Conservation (phyloP, 35 echinoderm and acorn worm species). For the Heliocidaris erythrogramma region DNA sequence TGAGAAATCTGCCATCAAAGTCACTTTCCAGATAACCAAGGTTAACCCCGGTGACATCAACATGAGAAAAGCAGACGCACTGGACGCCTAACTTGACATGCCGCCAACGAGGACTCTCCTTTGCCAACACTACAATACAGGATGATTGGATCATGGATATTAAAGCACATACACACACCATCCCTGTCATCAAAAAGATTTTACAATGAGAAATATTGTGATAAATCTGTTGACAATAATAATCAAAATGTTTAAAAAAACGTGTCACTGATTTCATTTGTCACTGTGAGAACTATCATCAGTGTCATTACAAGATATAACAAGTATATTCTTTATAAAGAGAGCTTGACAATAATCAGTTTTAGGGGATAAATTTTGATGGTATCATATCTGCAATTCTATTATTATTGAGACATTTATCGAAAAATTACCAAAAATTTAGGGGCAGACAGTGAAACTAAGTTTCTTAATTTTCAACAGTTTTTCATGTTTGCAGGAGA, state of each 20-base stretch:
- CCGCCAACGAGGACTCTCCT: not conserved
- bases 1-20: not conserved
- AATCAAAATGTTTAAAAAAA: not conserved
- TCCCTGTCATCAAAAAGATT: not conserved
- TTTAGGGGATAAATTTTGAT: not conserved
- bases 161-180: not conserved
- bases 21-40: not conserved
- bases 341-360: not conserved
- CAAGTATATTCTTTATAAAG: not conserved
- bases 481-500: not conserved
- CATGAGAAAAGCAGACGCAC: not conserved
- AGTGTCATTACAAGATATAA: not conserved
- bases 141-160: not conserved
- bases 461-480: not conserved
- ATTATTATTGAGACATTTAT: not conserved
- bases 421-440: not conserved
- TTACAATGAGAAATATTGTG: not conserved
- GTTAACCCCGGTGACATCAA: not conserved
- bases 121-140: not conserved
- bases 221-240: not conserved
- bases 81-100: not conserved
- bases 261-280: not conserved
- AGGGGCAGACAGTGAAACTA: not conserved
- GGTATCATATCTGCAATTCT: not conserved
- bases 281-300: not conserved